Percentiles rank a stretch among this genome's conserved stretches.
Evolutionary conservation across 2,888 invertebrate species (phyloP).

Genomic region (Drosophila greeni): DNA sequence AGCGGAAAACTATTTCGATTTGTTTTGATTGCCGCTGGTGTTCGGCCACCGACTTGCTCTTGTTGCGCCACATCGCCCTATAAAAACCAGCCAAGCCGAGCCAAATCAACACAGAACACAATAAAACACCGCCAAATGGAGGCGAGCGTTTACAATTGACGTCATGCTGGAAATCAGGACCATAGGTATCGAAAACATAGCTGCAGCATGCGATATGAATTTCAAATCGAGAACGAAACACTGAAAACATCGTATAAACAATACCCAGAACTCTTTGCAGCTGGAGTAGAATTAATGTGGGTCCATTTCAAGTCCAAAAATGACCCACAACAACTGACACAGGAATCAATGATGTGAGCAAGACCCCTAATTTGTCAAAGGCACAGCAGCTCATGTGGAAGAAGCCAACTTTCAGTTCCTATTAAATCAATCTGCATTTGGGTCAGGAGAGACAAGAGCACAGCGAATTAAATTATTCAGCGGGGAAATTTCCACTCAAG

Average conservation of each 20-base stretch:
- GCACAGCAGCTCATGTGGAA: conserved; percentile 23
- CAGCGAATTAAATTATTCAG: conserved; percentile 14
- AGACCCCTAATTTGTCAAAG: conserved; percentile 34
- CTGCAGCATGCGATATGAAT: conserved; percentile 38
- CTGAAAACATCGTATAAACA: not conserved
- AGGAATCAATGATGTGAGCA: conserved; percentile 3
- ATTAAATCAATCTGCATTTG: conserved; percentile 30
- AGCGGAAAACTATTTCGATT: conserved; percentile 60
- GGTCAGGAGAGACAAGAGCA: not conserved
- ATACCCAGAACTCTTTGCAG: not conserved
- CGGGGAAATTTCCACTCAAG: conserved; percentile 1
- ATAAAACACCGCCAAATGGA: conserved; percentile 17
- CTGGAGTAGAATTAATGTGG: conserved; percentile 4
- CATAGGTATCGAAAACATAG: conserved; percentile 29
- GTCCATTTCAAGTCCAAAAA: not conserved
- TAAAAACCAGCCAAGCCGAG: conserved; percentile 36
- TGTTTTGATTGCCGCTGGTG: conserved; percentile 44
- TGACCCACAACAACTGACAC: conserved; percentile 3
- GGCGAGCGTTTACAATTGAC: conserved; percentile 53
- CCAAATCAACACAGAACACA: conserved; percentile 35
- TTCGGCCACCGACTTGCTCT: conserved; percentile 16
- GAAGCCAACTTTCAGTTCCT: conserved; percentile 29
- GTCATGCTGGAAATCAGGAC: conserved; percentile 46
- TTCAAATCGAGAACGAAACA: conserved; percentile 15
- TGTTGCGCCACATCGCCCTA: conserved; percentile 45